phyloP scores from a whole-genome alignment of 1,140 invertebrate species.

The Micrasema longulum region DNA sequence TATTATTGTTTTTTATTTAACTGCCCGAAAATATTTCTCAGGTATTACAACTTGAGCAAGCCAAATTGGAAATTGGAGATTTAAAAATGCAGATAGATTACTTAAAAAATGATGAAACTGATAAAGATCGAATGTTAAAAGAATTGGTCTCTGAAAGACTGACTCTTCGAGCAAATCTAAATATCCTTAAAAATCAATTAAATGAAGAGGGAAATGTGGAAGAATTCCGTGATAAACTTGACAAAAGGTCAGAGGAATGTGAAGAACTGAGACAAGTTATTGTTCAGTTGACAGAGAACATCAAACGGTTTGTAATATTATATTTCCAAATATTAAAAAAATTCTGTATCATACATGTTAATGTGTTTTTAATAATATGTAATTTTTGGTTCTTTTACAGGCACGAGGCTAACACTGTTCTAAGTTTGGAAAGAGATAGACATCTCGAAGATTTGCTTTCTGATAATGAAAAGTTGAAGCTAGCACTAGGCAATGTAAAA shows the following conservation, averaged over 20 bases:
- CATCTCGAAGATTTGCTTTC: constrained; percentile 56
- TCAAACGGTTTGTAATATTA: constrained; percentile 40
- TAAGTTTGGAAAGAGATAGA: constrained; percentile 42
- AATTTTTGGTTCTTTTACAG: constrained; percentile 29
- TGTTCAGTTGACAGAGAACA: constrained; percentile 60
- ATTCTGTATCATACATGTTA: too few relatives aligned
- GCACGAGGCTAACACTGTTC: constrained; percentile 36
- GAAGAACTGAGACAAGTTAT: constrained; percentile 60
- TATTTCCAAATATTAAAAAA: background rate
- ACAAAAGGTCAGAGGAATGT: constrained; percentile 58
- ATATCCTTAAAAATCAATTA: constrained; percentile 54
- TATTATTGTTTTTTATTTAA: constrained; percentile 3
- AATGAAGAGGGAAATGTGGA: constrained; percentile 51
- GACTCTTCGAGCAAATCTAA: constrained; percentile 61
- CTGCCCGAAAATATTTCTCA: constrained; percentile 43
- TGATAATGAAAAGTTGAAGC: constrained; percentile 60
- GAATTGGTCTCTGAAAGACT: constrained; percentile 69
- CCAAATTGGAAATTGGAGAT: constrained; percentile 64
- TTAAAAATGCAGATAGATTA: constrained; percentile 58
- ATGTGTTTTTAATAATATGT: background rate
- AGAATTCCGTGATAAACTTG: constrained; percentile 47
- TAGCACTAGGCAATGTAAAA: constrained; percentile 60
- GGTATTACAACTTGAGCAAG: constrained; percentile 66
- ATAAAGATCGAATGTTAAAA: constrained; percentile 68
- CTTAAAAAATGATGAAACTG: constrained; percentile 56